Evolutionary conservation across 2,797 vertebrate species (phyloP).

Genomic region (Cetoscarus ocellatus): DNA sequence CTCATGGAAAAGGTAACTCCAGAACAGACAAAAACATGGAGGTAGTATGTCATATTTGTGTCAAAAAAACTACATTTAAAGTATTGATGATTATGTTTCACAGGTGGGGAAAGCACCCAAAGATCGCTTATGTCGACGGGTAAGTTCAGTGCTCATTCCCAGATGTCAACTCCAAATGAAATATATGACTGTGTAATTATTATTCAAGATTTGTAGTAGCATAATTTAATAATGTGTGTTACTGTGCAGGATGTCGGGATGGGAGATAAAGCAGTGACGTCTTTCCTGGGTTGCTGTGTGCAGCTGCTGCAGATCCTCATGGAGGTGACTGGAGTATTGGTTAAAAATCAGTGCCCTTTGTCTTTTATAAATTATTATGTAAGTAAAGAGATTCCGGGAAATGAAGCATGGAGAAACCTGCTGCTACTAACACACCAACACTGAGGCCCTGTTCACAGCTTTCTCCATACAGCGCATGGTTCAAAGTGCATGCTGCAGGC

Average conservation of each 20-base stretch:
- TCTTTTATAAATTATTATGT: conserved; percentile 71
- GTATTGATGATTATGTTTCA: not conserved
- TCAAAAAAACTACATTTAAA: not conserved
- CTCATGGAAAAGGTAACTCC: conserved; percentile 94
- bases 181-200: too few relatives aligned
- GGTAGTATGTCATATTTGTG: not conserved
- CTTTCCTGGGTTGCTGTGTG: conserved; percentile 92
- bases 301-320: conserved; percentile 94
- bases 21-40: not conserved
- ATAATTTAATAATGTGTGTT: not conserved
- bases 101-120: conserved; percentile 98
- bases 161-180: not conserved
- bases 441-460: not conserved
- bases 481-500: conserved; percentile 2
- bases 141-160: conserved; percentile 68
- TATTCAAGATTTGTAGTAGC: not conserved
- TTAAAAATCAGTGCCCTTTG: conserved; percentile 72
- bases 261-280: conserved; percentile 91
- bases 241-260: conserved; percentile 92
- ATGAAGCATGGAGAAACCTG: conserved; percentile 59
- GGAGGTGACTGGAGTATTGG: conserved; percentile 88
- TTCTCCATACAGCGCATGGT: too few relatives aligned
- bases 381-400: conserved; percentile 52
- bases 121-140: conserved; percentile 95
- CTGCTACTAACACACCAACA: conserved; percentile 8